Conservation (phyloP, 2,113 vertebrate genomes). For the Ctenodactylus gundi region DNA sequence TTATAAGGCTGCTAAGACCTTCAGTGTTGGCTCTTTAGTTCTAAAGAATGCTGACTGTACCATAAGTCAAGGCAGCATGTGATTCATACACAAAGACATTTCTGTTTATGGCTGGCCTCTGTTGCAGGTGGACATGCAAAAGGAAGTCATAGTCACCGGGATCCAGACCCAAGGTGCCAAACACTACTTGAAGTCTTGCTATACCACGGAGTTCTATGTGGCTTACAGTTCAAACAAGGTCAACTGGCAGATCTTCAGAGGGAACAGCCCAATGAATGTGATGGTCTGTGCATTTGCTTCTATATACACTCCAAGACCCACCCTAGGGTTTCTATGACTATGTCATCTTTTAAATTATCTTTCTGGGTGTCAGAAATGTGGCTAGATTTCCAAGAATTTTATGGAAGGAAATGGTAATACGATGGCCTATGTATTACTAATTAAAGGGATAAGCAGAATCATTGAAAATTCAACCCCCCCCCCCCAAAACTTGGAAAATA, state of each 20-base stretch:
- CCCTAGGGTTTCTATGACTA: not conserved
- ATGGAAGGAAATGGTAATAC: not conserved
- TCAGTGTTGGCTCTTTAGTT: not conserved
- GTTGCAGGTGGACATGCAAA: constrained; percentile 92
- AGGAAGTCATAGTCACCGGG: constrained; percentile 91
- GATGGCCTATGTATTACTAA: not conserved
- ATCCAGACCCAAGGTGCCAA: constrained; percentile 95
- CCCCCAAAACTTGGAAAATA: not conserved
- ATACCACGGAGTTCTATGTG: constrained; percentile 86
- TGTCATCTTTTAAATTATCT: not conserved
- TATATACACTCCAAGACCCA: not conserved
- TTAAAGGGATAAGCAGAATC: not conserved
- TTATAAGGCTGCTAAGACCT: not conserved
- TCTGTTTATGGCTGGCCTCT: constrained; percentile 18
- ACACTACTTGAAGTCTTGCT: constrained; percentile 85
- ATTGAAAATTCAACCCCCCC: not conserved
- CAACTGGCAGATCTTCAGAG: constrained; percentile 91
- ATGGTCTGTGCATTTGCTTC: constrained; percentile 60
- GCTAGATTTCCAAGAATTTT: not conserved
- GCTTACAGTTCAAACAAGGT: constrained; percentile 91
- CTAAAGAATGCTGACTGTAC: not conserved
- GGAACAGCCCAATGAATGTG: constrained; percentile 81
- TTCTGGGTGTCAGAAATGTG: not conserved
- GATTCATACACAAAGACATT: not conserved
- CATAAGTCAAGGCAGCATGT: not conserved